Conservation (phyloP, 2,797 vertebrate species). For the Megalops cyprinoides region DNA sequence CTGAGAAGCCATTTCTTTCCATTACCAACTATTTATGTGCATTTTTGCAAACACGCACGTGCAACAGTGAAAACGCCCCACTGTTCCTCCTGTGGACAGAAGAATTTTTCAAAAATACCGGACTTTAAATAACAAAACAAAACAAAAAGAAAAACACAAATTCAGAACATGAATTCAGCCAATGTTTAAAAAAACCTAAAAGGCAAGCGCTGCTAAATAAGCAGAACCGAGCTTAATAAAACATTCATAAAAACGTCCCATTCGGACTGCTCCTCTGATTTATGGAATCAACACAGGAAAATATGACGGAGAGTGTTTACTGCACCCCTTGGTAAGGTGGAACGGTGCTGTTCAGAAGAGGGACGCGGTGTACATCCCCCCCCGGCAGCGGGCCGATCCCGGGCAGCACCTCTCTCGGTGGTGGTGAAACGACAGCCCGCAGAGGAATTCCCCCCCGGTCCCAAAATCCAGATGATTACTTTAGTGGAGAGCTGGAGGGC, state of each 20-base stretch:
- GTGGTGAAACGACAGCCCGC: neutral
- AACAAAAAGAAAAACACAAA: neutral
- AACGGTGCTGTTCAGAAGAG: neutral
- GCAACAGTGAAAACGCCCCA: neutral
- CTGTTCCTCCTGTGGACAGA: neutral
- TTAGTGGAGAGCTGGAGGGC: conserved; percentile 58
- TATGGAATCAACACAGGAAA: conserved; percentile 29
- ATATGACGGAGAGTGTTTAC: conserved; percentile 15
- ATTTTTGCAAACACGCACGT: conserved; percentile 61
- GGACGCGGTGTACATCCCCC: no score
- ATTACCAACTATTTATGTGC: conserved; percentile 72
- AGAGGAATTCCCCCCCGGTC: neutral
- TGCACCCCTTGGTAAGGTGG: neutral
- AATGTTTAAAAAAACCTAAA: neutral
- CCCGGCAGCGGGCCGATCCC: neutral
- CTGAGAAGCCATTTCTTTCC: conserved; percentile 69
- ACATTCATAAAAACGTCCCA: conserved; percentile 19
- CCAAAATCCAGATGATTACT: conserved; percentile 40
- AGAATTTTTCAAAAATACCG: neutral
- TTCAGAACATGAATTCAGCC: neutral
- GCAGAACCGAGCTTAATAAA: conserved; percentile 23
- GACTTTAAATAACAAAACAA: neutral
- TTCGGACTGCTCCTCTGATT: conserved; percentile 22
- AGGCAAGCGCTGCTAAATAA: conserved; percentile 4
- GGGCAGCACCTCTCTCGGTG: neutral